phyloP scores from a whole-genome alignment of 2,888 invertebrate species.

The Acanthosoma haemorrhoidale region DNA sequence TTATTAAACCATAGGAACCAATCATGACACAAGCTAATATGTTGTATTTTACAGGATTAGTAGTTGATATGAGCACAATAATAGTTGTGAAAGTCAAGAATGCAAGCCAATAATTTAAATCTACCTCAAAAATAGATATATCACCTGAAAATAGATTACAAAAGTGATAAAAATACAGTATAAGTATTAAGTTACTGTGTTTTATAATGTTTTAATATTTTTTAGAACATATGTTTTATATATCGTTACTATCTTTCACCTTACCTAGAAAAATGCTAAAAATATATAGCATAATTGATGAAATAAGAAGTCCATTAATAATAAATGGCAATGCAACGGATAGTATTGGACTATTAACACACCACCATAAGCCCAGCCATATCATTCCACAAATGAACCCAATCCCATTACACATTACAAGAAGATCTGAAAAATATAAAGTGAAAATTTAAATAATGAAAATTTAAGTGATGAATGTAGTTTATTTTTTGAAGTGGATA shows the following conservation, averaged over 20 bases:
- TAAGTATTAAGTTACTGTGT: no score
- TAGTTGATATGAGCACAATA: constrained; percentile 50
- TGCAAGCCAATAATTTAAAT: constrained; percentile 60
- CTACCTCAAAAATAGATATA: constrained; percentile 49
- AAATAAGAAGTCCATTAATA: constrained; percentile 58
- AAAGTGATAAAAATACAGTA: no score
- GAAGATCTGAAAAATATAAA: constrained; percentile 49
- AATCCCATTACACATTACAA: constrained; percentile 49
- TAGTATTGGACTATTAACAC: constrained; percentile 56
- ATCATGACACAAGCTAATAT: constrained; percentile 60
- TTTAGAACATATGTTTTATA: neutral
- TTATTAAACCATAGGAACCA: constrained; percentile 58
- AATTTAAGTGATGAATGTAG: no score
- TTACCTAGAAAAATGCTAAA: constrained; percentile 8
- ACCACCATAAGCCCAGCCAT: constrained; percentile 61
- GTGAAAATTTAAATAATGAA: constrained; percentile 30
- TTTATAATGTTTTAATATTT: neutral
- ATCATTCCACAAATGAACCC: constrained; percentile 58
- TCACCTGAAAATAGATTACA: constrained; percentile 44
- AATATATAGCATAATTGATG: constrained; percentile 46
- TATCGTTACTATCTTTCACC: neutral
- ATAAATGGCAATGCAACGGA: constrained; percentile 56
- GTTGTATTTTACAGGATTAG: constrained; percentile 53
- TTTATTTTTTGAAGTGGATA: no score
- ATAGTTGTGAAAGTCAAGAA: constrained; percentile 53